These are phyloP conservation scores for Eilema sororculum DNA, from an alignment of 2,888 invertebrate species.

Conservation along the genomic window DNA sequence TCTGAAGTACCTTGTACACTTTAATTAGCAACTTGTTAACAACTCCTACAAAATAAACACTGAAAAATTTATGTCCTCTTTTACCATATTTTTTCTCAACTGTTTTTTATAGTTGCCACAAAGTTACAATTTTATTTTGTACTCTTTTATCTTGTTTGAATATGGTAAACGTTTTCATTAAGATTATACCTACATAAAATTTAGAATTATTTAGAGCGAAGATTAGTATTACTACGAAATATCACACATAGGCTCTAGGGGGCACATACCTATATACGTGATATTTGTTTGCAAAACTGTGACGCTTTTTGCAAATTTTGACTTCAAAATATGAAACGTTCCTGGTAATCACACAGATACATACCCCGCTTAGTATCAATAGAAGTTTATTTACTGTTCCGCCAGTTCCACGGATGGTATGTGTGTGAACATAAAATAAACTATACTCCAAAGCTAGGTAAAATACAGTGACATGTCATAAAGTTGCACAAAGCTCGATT, in stretches of 20 bases:
- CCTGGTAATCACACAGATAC: too few species aligned
- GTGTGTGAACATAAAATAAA: slow-evolving; percentile 7
- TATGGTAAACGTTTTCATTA: not conserved
- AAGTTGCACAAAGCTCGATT: slow-evolving; percentile 25
- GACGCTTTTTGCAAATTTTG: too few species aligned
- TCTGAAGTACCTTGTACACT: slow-evolving; percentile 36
- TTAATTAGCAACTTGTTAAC: slow-evolving; percentile 39
- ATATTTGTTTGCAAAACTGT: too few species aligned
- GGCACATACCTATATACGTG: too few species aligned
- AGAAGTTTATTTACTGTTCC: not conserved
- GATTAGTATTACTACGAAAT: too few species aligned
- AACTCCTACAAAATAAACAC: slow-evolving; percentile 16
- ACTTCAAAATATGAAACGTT: too few species aligned
- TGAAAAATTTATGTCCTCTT: not conserved
- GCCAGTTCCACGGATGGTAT: not conserved
- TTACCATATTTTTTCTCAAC: not conserved
- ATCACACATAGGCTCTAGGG: too few species aligned
- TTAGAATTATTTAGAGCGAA: too few species aligned
- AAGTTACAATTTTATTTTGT: not conserved
- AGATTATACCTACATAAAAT: not conserved
- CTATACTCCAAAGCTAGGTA: slow-evolving; percentile 12
- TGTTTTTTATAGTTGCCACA: not conserved
- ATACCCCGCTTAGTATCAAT: not conserved
- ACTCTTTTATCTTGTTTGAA: not conserved
- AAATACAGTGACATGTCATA: slow-evolving; percentile 7